These are phyloP conservation scores for Rapana venosa DNA, from an alignment of 2,888 invertebrate genomes.

Conservation along the genomic window DNA sequence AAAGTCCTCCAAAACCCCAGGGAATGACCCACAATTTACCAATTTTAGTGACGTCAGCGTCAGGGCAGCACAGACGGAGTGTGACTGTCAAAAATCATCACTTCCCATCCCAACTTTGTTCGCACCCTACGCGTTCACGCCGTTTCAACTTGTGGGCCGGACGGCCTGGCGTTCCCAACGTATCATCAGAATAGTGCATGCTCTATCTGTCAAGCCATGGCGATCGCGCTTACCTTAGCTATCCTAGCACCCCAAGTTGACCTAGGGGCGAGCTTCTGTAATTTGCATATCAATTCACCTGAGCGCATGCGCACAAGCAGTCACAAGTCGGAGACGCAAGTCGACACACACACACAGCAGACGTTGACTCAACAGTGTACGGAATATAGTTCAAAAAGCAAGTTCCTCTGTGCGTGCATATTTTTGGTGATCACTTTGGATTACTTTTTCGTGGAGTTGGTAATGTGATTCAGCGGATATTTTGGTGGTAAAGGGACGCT, in stretches of 20 bases:
- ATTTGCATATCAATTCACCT: constrained; percentile 48
- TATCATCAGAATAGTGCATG: background rate
- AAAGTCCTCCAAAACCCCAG: background rate
- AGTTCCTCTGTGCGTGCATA: constrained; percentile 16
- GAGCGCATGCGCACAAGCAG: constrained; percentile 45
- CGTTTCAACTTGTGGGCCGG: background rate
- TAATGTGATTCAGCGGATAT: constrained; percentile 29
- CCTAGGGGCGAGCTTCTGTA: constrained; percentile 48
- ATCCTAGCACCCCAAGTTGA: background rate
- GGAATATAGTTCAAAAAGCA: constrained; percentile 11
- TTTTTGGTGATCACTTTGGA: constrained; percentile 26
- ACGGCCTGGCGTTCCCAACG: background rate
- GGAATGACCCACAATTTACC: background rate
- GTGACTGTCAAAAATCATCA: background rate
- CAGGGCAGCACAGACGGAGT: background rate
- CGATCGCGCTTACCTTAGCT: background rate
- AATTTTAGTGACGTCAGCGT: background rate
- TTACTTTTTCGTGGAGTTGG: constrained; percentile 36
- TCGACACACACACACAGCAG: constrained; percentile 27
- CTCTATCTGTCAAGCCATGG: background rate
- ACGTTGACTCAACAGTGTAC: background rate
- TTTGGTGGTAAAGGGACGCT: background rate
- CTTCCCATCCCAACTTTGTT: background rate
- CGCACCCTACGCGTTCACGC: background rate
- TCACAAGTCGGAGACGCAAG: constrained; percentile 36